Percentiles rank a stretch among this genome's conserved stretches.
Evolutionary conservation across 2,888 invertebrate species (phyloP).

Genomic region (Aelia acuminata): DNA sequence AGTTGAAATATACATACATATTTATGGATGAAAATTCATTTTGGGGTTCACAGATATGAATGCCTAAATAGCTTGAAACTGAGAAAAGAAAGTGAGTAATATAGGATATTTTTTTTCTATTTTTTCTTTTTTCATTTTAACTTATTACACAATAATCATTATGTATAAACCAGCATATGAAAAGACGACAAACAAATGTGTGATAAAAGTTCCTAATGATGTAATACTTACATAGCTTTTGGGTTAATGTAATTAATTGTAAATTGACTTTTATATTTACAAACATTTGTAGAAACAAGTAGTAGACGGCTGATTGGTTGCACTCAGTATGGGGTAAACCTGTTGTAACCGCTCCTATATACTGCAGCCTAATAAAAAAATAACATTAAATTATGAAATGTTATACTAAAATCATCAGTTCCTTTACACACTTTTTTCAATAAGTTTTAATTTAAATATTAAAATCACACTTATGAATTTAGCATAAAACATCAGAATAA

Average conservation of each 20-base stretch:
- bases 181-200: conserved; percentile 57
- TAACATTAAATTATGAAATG: background rate
- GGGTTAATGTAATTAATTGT: conserved; percentile 60
- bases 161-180: conserved; percentile 56
- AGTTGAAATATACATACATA: conserved; percentile 30
- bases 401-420: too few species aligned
- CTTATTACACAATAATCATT: conserved; percentile 46
- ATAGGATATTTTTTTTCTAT: conserved; percentile 33
- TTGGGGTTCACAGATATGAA: conserved; percentile 30
- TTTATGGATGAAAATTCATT: conserved; percentile 14
- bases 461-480: too few species aligned
- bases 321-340: conserved; percentile 86
- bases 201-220: conserved; percentile 52
- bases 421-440: too few species aligned
- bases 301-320: conserved; percentile 52
- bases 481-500: too few species aligned
- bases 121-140: conserved; percentile 2
- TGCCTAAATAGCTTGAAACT: conserved; percentile 40
- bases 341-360: conserved; percentile 94
- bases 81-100: conserved; percentile 43
- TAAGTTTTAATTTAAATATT: too few species aligned
- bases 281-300: conserved; percentile 57
- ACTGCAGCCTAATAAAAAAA: conserved; percentile 81
- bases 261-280: conserved; percentile 66
- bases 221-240: conserved; percentile 59